phyloP scores from a whole-genome alignment of 2,113 vertebrate genomes.

The Myrmophylax atrothorax region DNA sequence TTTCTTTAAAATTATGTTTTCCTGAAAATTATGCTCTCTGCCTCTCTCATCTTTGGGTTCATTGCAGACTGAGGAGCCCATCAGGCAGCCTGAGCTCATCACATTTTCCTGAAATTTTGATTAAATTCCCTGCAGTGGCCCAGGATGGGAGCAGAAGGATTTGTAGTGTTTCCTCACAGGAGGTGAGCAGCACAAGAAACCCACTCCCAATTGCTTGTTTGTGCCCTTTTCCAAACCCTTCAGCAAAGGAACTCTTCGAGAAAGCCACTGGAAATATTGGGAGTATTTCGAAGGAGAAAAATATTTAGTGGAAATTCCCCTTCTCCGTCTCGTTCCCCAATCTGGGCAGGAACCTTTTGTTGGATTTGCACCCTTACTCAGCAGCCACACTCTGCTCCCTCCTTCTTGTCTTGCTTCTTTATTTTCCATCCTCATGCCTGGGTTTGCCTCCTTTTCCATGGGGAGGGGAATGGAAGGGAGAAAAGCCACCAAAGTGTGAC shows the following conservation, averaged over 20 bases:
- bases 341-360: neutral
- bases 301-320: neutral
- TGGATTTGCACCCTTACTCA: neutral
- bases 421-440: neutral
- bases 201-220: neutral
- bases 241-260: neutral
- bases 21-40: neutral
- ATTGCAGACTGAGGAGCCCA: neutral
- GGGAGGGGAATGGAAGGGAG: accelerated
- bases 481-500: neutral
- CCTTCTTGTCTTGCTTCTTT: neutral
- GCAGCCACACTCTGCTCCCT: neutral
- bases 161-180: neutral
- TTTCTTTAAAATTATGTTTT: neutral
- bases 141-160: neutral
- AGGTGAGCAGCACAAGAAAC: neutral
- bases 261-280: neutral
- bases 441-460: accelerated
- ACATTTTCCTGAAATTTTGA: neutral
- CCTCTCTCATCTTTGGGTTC: accelerated
- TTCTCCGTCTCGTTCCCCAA: neutral
- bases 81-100: neutral
- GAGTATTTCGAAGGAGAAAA: neutral
- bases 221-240: neutral
- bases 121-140: neutral